A percentile compares a stretch with the other conserved stretches of the same genome.
Conservation (phyloP, 2,797 vertebrate genomes). For the Gobionotothen gibberifrons region DNA sequence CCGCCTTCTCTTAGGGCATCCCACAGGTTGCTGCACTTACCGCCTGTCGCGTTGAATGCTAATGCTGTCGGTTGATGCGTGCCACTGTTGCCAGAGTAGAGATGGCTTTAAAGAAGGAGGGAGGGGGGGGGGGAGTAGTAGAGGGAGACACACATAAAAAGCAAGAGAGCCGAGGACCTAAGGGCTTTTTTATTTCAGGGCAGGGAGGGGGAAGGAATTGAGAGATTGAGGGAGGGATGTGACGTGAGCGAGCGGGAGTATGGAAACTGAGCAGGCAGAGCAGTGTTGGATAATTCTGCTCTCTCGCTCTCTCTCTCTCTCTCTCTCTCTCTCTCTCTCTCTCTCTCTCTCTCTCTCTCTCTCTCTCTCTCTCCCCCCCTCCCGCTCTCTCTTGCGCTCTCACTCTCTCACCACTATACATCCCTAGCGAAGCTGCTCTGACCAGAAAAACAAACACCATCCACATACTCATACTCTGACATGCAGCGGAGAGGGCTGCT, state of each 20-base stretch:
- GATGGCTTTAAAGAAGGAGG: constrained; percentile 15
- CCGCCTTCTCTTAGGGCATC: constrained; percentile 23
- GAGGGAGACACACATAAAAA: constrained; percentile 25
- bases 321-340: constrained; percentile 12
- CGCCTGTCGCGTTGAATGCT: constrained; percentile 41
- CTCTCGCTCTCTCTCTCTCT: constrained; percentile 9
- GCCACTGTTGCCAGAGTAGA: constrained; percentile 34
- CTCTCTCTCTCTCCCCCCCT: constrained; percentile 18
- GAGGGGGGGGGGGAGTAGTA: background rate
- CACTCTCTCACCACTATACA: constrained; percentile 33
- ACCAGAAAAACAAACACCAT: constrained; percentile 65
- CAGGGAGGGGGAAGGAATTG: constrained; percentile 48
- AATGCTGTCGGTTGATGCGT: constrained; percentile 40
- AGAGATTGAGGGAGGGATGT: constrained; percentile 53
- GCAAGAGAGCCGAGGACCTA: constrained; percentile 44
- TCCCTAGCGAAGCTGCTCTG: constrained; percentile 55
- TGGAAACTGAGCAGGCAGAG: constrained; percentile 78
- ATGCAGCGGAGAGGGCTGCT: constrained; percentile 54
- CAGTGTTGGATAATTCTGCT: constrained; percentile 51
- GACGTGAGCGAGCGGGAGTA: constrained; percentile 75
- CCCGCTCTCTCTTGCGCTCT: constrained; percentile 18
- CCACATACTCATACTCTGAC: constrained; percentile 53
- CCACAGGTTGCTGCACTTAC: constrained; percentile 59
- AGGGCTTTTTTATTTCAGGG: constrained; percentile 24
- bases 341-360: constrained; percentile 14